phyloP scores from a whole-genome alignment of 1,140 invertebrate species.

The Drosophila miranda region DNA sequence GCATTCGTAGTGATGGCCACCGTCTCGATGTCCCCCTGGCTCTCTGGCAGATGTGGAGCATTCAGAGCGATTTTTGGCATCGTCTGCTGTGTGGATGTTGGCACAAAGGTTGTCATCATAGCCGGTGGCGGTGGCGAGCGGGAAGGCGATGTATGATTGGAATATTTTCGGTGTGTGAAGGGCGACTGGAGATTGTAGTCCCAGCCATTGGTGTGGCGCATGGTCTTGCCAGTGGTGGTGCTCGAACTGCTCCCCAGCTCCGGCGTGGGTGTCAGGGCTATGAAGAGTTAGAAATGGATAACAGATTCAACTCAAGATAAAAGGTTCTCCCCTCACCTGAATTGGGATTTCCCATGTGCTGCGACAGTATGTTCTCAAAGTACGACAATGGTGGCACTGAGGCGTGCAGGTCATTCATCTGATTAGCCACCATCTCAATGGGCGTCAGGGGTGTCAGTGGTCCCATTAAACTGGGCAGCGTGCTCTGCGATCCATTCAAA shows the following conservation, averaged over 20 bases:
- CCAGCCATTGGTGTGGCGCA: conserved; percentile 78
- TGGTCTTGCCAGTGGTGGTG: conserved; percentile 68
- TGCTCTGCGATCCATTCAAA: conserved; percentile 68
- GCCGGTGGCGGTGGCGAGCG: conserved; percentile 52
- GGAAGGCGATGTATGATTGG: conserved; percentile 44
- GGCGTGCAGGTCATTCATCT: conserved; percentile 76
- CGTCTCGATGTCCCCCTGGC: conserved; percentile 55
- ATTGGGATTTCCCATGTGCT: conserved; percentile 64
- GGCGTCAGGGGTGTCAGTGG: conserved; percentile 74
- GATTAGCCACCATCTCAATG: conserved; percentile 76
- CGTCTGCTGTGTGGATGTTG: conserved; percentile 58
- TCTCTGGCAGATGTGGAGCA: conserved; percentile 19
- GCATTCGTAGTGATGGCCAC: conserved; percentile 77
- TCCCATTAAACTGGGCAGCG: conserved; percentile 70
- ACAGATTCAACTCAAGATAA: no score
- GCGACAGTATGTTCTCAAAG: conserved; percentile 77
- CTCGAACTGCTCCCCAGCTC: conserved; percentile 67
- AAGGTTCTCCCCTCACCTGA: conserved; percentile 22
- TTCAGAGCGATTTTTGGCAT: conserved; percentile 65
- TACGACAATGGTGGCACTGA: conserved; percentile 76
- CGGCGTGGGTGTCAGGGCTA: conserved; percentile 60
- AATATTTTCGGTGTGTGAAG: conserved; percentile 74
- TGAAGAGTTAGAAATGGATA: background rate
- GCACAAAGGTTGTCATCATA: conserved; percentile 59
- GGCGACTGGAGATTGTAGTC: conserved; percentile 79